phyloP scores from a whole-genome alignment of 2,888 invertebrate genomes.

The Sympetrum striolatum region DNA sequence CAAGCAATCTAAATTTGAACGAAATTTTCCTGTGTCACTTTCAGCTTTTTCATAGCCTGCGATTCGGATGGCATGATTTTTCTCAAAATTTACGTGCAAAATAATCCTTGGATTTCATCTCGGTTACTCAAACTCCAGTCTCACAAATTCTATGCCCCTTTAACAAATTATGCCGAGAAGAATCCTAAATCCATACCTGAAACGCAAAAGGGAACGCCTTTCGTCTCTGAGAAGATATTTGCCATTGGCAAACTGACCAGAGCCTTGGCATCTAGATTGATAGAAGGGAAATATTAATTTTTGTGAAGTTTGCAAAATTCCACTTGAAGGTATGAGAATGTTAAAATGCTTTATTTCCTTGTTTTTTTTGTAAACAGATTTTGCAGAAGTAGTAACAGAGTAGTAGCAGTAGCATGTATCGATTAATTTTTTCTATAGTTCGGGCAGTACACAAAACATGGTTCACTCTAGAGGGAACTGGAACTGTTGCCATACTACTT shows the following conservation, averaged over 20 bases:
- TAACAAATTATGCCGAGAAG: not conserved
- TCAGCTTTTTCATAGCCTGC: not conserved
- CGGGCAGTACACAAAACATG: not conserved
- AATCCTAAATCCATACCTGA: not conserved
- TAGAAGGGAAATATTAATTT: not conserved
- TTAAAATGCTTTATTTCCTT: constrained; percentile 15
- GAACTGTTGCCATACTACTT: constrained; percentile 12
- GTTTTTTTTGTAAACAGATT: constrained; percentile 14
- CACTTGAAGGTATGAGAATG: constrained; percentile 21
- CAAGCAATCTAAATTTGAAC: not conserved
- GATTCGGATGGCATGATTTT: not conserved
- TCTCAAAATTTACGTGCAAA: not conserved
- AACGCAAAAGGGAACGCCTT: not conserved
- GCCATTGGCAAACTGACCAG: not conserved
- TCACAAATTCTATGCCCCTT: not conserved
- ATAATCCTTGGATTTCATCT: not conserved
- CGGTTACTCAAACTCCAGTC: not conserved
- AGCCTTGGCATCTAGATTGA: constrained; percentile 15
- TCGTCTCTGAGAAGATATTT: not conserved
- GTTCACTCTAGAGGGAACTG: not conserved
- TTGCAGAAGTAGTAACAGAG: not conserved
- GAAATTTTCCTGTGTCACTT: not conserved
- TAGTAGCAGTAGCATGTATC: too few species aligned
- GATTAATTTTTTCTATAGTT: not conserved
- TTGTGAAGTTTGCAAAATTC: constrained; percentile 6